Base-by-base conservation (phyloP, 2,797 vertebrate species). In the Dromococcyx pavoninus region DNA sequence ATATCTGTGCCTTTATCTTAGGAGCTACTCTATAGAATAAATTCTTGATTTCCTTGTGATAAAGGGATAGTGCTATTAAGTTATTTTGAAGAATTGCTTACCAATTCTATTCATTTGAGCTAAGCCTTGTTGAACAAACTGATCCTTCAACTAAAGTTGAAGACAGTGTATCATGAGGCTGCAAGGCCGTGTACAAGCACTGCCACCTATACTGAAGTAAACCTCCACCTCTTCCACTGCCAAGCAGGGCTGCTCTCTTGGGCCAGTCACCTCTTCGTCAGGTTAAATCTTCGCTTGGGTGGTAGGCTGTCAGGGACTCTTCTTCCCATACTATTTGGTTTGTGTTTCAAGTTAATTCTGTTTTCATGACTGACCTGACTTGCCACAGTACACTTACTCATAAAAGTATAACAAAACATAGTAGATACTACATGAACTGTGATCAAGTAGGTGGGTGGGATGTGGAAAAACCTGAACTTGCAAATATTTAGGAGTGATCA, bases 201-300 rank as follows among this genome's bases (percentile, higher is more conserved):
- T 80, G 78, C 71, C n/a, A 41, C 97, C 33, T 94, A 96, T 51
- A 93, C 92, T 6, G 71, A 61, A 97, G 97, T 60, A 98, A 98
- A 91, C 97, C 94, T 2, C 98, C 97, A 28, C 97, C 97, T 98
- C 97, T 98, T n/a, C 98, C 96, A 41, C 98, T 97, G 10, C 97
- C 98, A 30, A 75, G 79, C 64, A 85, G 93, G 33, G 46, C 61
- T 69, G 50, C 72, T 80, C 23, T 33, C 23, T 33, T 88, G 17
- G 91, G 96, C 14, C 76, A 72, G 37, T 65, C 83, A 37, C 41
- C 43, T 27, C 22, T 87, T 88, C 16, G 97, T 93, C 56, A 96
- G 65, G 65, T 61, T 80, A 94, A 96, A 60, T 93, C 96, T 46
- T 86, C 82, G 10, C 53, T 95, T 93, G 53, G 82, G 92, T 64